phyloP scores from a whole-genome alignment of 2,113 vertebrate species.

The Sigmodon hispidus region DNA sequence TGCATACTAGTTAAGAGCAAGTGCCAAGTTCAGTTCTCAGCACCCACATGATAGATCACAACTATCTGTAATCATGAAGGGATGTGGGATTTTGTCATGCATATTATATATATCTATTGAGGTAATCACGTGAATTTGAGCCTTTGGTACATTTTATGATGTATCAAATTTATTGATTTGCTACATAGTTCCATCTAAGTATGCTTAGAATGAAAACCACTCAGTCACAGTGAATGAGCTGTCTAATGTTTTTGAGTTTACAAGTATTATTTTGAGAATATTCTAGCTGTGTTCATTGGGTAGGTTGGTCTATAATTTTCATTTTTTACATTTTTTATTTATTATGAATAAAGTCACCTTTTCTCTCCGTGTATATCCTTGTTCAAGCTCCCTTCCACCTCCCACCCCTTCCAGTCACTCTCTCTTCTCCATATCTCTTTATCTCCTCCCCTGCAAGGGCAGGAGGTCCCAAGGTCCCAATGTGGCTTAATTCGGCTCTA shows the following conservation, averaged over 20 bases:
- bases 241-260: background rate
- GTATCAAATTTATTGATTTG: background rate
- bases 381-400: too few relatives aligned
- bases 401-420: too few relatives aligned
- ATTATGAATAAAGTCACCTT: too few relatives aligned
- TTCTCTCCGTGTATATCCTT: too few relatives aligned
- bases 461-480: too few relatives aligned
- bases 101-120: background rate
- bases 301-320: background rate
- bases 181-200: background rate
- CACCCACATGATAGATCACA: background rate
- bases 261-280: background rate
- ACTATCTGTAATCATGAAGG: background rate
- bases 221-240: background rate
- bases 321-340: too few relatives aligned
- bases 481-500: too few relatives aligned
- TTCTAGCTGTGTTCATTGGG: background rate
- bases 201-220: background rate
- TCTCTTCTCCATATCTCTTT: too few relatives aligned
- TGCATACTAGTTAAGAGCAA: background rate
- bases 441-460: too few relatives aligned
- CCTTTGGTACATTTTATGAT: background rate
- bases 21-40: background rate
- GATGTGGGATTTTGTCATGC: background rate
- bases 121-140: background rate